Base-by-base conservation (phyloP, 2,888 invertebrate species). In the Tinea semifulvella region DNA sequence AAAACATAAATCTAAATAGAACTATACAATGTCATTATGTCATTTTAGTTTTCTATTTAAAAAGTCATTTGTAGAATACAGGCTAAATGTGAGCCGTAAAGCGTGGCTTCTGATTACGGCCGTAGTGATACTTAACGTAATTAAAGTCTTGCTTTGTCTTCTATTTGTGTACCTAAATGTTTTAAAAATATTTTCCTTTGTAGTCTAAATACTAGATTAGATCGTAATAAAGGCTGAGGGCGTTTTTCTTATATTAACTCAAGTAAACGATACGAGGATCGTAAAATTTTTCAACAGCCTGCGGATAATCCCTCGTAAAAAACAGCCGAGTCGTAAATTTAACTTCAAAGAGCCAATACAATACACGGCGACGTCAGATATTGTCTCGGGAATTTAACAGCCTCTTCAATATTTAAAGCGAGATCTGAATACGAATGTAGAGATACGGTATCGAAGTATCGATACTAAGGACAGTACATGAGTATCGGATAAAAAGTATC, bases 241-340 rank as follows among this genome's bases (percentile, higher is more conserved):
- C 18, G 4, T 17, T 6, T 16, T 38, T 19, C 18, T 4, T 38
- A 5, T 18, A 5, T 4, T 13, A 17, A 4, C 38, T 19, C 10
- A n/a, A 38, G 38, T 17, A 38, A 38, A 38, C 38, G 38, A 38
- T 38, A 17, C 11, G 38, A 19, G 16, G 19, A 17, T 38, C 38
- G 38, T 38, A 38, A 38, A 16, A 4, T 14, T 38, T 38, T 38
- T 16, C 10, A 38, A 38, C 3, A 38, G 38, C 4, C 38, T 38
- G 38, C 19, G 19, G 18, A 38, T 38, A 17, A 19, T 38, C 19
- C 14, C 35, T 38, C 38, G 38, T 38, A 38, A 38, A 38, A 18
- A 38, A 11, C 31, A 31, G 31, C n/a, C 13, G 7, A 3, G 18
- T 38, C 38, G 18, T 38, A 38, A 38, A 38, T 31, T 4, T 31